These are phyloP conservation scores for Rhyacophila brunnea DNA, from an alignment of 1,140 invertebrate genomes.

Conservation along the genomic window DNA sequence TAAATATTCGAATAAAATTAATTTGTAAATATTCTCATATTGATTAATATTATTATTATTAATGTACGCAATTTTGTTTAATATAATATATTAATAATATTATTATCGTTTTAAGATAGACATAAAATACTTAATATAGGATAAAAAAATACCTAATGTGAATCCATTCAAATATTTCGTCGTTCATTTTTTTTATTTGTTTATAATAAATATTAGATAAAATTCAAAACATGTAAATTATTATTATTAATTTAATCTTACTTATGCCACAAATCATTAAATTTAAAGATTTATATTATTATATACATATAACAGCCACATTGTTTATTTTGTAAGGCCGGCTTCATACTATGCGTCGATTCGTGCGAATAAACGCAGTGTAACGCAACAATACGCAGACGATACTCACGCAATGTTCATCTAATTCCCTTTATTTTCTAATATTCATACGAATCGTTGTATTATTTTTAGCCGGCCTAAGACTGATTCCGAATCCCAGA, in stretches of 20 bases:
- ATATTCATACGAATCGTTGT: too few relatives aligned
- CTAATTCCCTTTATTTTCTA: too few relatives aligned
- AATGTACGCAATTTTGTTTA: constrained; percentile 30
- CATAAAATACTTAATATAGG: neutral
- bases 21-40: too few relatives aligned
- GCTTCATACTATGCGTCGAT: too few relatives aligned
- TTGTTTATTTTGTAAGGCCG: constrained; percentile 32
- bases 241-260: constrained; percentile 14
- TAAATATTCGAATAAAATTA: constrained; percentile 14
- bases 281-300: constrained; percentile 17
- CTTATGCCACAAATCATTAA: constrained; percentile 15
- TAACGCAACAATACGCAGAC: too few relatives aligned
- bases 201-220: constrained; percentile 16
- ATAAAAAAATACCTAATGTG: too few relatives aligned
- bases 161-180: neutral
- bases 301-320: constrained; percentile 8
- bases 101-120: neutral
- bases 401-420: too few relatives aligned
- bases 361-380: too few relatives aligned
- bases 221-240: constrained; percentile 5
- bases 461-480: too few relatives aligned
- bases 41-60: too few relatives aligned
- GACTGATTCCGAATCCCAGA: constrained; percentile 32
- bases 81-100: constrained; percentile 11
- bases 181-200: constrained; percentile 22